Percentiles rank a stretch among this genome's conserved stretches.
phyloP scores from a whole-genome alignment of 2,113 vertebrate genomes.

The Eupsittula cactorum region DNA sequence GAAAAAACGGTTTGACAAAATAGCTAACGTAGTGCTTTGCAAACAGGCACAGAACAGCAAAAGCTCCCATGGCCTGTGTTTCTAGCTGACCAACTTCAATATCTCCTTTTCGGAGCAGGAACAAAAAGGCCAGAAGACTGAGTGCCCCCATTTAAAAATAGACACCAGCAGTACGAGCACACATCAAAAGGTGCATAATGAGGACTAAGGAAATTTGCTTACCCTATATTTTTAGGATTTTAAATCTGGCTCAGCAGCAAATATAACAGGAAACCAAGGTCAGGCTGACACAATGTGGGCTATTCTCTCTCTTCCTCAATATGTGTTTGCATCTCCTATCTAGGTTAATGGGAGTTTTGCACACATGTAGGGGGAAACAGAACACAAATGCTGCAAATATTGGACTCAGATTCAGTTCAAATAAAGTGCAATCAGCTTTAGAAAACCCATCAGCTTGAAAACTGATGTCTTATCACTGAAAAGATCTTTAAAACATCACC shows the following conservation, averaged over 20 bases:
- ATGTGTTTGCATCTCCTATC: slow-evolving; percentile 29
- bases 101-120: neutral
- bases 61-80: neutral
- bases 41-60: neutral
- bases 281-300: slow-evolving; percentile 33
- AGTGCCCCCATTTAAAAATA: neutral
- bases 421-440: slow-evolving; percentile 32
- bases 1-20: neutral
- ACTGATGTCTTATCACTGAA: slow-evolving; percentile 30
- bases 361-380: slow-evolving; percentile 17
- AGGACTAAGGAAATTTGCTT: slow-evolving; percentile 46
- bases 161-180: neutral
- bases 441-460: slow-evolving; percentile 36
- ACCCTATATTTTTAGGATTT: slow-evolving; percentile 43
- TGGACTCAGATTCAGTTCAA: slow-evolving; percentile 46
- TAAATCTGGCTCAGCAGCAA: slow-evolving; percentile 35
- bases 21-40: neutral
- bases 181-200: neutral
- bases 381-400: slow-evolving; percentile 38
- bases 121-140: neutral
- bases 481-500: slow-evolving; percentile 16
- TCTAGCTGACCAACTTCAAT: neutral
- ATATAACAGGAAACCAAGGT: slow-evolving; percentile 49
- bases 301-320: slow-evolving; percentile 58
- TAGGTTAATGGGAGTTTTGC: slow-evolving; percentile 37